These are phyloP conservation scores for Formicarius rufipectus DNA, from an alignment of 2,113 vertebrate genomes.

Conservation along the genomic window DNA sequence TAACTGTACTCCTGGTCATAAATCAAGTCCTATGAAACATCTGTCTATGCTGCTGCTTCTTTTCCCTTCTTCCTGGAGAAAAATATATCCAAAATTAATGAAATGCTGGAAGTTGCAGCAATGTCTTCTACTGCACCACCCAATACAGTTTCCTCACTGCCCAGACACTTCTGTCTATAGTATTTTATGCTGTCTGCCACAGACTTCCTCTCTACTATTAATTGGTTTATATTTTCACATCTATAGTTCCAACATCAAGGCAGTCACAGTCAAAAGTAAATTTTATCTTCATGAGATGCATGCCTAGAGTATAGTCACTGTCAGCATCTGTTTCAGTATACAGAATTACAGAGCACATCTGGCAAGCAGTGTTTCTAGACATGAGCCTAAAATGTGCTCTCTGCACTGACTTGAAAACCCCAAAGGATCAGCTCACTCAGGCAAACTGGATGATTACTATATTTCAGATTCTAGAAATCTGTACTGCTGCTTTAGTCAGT, in stretches of 20 bases:
- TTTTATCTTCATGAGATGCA: background rate
- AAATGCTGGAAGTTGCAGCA: background rate
- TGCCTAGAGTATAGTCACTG: background rate
- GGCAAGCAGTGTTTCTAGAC: background rate
- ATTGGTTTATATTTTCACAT: background rate
- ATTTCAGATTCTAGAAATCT: constrained; percentile 27
- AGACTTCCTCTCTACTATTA: background rate
- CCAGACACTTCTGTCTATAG: background rate
- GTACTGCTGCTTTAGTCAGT: background rate
- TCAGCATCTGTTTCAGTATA: background rate
- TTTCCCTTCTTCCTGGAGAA: background rate
- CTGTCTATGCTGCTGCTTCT: background rate
- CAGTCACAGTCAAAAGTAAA: background rate
- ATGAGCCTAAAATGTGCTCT: background rate
- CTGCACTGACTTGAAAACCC: background rate
- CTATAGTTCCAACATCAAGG: background rate
- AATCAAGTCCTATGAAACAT: background rate
- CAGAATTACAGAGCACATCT: background rate
- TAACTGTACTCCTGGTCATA: background rate
- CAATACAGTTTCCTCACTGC: background rate
- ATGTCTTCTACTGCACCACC: background rate
- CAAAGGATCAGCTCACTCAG: background rate
- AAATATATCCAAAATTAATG: background rate
- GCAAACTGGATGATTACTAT: background rate
- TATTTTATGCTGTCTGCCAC: background rate